Evolutionary conservation across 2,113 vertebrate species (phyloP), one percentile per base, ranked within the genome.

Genomic region (Pseudolaguvia tuberculata): DNA sequence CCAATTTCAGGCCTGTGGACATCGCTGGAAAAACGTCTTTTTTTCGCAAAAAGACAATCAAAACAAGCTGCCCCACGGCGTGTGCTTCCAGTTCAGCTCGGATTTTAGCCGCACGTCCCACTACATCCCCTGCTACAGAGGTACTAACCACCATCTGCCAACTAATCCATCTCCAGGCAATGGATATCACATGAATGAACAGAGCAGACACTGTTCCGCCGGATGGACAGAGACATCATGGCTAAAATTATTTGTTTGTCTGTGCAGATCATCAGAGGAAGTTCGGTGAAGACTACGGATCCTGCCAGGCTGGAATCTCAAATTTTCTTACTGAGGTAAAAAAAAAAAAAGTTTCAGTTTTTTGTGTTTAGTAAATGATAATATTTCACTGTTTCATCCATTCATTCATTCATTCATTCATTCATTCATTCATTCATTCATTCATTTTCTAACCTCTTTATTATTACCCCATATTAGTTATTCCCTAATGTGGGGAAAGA

Each of bases 11-110:
- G 90, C 92, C 79, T 95, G 94, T 85, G 94, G 93, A 55, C 97
- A 99, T 80, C 93, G 94, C 51, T 99, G 96, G 97, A 98, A 98
- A 90, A 99, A 99, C 63, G 76, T 96, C 75, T 93, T 75, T 87
- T 94, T 93, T 20, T 79, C 91, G 5, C 88, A 78, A 45, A 87
- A 61, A 63, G 88, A 87, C 73, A 85, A 75, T 63, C 91, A 93
- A 53, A 90, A 92, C 86, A 96, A 96, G 76, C 88, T 95, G 35
- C 96, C 97, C 0, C 77, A 88, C 0, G 96, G 97, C 27, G 81
- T 95, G 79, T 98, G 96, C 86, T 98, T 93, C 86, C 88, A 82
- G 62, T 79, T 94, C 35, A 85, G 88, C 75, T 80, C 88, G n/a
- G 85, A 95, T 84, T 91, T 99, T 71, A 79, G 74, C 77, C 73